Evolutionary conservation across 2,113 vertebrate species (phyloP).

Genomic region (Triplophysa siluroides): DNA sequence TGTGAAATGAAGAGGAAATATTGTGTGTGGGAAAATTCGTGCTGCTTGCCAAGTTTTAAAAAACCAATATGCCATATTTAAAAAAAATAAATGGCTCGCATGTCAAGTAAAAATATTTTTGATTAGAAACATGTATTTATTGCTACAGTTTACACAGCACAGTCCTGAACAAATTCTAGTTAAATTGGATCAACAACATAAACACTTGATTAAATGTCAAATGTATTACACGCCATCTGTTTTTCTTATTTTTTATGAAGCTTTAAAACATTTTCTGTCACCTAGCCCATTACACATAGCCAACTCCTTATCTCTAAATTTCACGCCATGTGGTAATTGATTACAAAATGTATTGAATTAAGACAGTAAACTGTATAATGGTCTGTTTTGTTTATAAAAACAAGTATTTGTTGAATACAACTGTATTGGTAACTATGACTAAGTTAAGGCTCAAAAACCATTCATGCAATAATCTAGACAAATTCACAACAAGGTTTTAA

Average conservation of each 20-base stretch:
- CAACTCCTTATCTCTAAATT: not conserved
- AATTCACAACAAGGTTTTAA: not conserved
- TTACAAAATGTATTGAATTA: conserved; percentile 6
- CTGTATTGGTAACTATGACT: not conserved
- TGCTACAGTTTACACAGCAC: not conserved
- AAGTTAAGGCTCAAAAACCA: not conserved
- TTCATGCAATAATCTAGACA: not conserved
- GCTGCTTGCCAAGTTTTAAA: conserved; percentile 24
- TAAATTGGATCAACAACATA: conserved; percentile 29
- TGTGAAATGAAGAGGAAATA: not conserved
- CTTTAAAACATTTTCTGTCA: conserved; percentile 33
- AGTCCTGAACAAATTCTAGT: conserved; percentile 23
- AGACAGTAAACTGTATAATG: not conserved
- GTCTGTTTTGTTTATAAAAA: no score
- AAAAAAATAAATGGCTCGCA: not conserved
- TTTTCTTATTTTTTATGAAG: conserved; percentile 10
- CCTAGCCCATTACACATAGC: conserved; percentile 1
- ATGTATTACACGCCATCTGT: conserved; percentile 15
- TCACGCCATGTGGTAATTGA: conserved; percentile 22
- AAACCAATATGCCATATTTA: conserved; percentile 12
- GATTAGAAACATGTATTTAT: conserved; percentile 25
- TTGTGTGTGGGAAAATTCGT: conserved; percentile 15
- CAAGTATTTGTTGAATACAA: not conserved
- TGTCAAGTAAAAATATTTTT: conserved; percentile 1
- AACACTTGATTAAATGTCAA: conserved; percentile 33